Conservation (phyloP, 1,140 invertebrate genomes). For the Drosophila nasuta region DNA sequence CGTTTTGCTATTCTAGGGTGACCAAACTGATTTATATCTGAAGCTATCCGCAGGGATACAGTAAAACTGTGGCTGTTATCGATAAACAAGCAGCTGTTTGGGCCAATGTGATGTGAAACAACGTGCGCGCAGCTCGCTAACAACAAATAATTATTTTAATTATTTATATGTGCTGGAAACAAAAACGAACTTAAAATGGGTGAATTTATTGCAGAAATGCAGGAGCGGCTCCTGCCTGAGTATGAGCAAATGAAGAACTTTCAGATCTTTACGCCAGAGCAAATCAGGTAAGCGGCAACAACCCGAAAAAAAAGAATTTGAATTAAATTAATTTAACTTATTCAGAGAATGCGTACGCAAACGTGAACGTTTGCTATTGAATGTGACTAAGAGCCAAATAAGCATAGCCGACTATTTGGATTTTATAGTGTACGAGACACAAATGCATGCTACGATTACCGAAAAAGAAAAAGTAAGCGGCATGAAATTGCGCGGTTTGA, state of each 20-base stretch:
- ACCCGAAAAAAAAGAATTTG: background rate
- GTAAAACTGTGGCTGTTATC: slow-evolving; percentile 3
- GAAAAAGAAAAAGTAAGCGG: slow-evolving; percentile 68
- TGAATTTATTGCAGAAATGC: slow-evolving; percentile 76
- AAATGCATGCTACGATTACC: slow-evolving; percentile 63
- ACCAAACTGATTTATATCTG: slow-evolving; percentile 7
- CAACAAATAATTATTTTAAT: background rate
- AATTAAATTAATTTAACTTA: background rate
- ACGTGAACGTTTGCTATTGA: slow-evolving; percentile 60
- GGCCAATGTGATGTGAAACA: slow-evolving; percentile 15
- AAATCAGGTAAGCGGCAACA: slow-evolving; percentile 60
- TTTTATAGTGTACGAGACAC: slow-evolving; percentile 75
- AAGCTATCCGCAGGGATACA: slow-evolving; percentile 7
- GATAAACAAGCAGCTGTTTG: slow-evolving; percentile 16
- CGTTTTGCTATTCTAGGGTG: slow-evolving; percentile 37
- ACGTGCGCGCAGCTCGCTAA: slow-evolving; percentile 30
- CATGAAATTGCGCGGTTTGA: slow-evolving; percentile 56
- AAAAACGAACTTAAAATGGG: slow-evolving; percentile 52
- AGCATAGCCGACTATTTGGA: slow-evolving; percentile 66
- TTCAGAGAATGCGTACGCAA: slow-evolving; percentile 66
- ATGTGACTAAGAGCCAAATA: slow-evolving; percentile 64
- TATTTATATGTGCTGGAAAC: background rate
- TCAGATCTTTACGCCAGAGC: slow-evolving; percentile 67
- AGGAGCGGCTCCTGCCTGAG: slow-evolving; percentile 76
- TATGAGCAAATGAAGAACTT: slow-evolving; percentile 75